Evolutionary conservation across 2,888 invertebrate genomes (phyloP).

Genomic region (Ctena decussata): DNA sequence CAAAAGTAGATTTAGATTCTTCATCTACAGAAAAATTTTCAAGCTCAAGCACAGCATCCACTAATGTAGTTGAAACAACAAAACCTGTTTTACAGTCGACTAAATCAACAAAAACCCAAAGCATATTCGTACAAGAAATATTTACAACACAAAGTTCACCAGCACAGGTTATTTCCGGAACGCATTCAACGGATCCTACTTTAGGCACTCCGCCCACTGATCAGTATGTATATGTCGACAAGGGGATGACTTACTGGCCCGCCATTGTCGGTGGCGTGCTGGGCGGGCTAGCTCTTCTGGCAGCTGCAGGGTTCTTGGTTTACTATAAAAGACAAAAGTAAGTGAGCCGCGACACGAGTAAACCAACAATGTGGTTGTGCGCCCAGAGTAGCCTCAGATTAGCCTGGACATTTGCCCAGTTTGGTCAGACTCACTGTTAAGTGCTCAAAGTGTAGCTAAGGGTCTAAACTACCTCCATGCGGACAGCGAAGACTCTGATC

Average conservation of each 20-base stretch:
- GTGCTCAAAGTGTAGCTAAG: no score
- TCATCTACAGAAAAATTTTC: neutral
- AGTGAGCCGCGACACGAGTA: no score
- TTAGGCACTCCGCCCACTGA: neutral
- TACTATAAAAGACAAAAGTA: constrained; percentile 70
- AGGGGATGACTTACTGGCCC: constrained; percentile 66
- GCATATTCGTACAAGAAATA: neutral
- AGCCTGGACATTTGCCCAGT: no score
- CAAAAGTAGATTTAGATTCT: neutral
- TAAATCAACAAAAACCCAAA: neutral
- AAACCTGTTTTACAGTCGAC: neutral
- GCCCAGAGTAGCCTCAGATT: no score
- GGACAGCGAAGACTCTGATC: no score
- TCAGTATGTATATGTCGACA: constrained; percentile 12
- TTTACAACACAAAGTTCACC: neutral
- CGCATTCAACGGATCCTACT: neutral
- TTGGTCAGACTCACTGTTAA: no score
- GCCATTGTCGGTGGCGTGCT: constrained; percentile 70
- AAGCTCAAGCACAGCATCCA: neutral
- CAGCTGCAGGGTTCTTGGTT: constrained; percentile 52
- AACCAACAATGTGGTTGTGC: no score
- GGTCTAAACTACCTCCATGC: no score
- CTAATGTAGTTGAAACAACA: neutral
- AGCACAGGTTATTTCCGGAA: neutral
- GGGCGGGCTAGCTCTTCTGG: constrained; percentile 62